phyloP scores from a whole-genome alignment of 2,797 vertebrate species.

The Rhyacichthys aspro region DNA sequence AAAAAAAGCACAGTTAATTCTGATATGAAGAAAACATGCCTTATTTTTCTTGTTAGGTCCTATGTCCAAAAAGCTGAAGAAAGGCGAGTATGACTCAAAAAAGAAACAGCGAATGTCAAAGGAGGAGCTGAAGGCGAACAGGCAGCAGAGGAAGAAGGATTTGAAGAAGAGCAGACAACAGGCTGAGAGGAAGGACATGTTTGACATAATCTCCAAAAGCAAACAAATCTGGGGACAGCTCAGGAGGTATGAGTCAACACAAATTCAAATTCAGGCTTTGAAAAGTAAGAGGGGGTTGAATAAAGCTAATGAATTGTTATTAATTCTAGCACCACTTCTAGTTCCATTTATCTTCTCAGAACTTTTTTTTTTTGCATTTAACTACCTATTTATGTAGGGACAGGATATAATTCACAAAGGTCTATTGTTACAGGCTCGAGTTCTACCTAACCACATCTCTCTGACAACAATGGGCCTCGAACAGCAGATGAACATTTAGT shows the following conservation, averaged over 20 bases:
- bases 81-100: slow-evolving; percentile 78
- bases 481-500: too few relatives aligned
- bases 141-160: slow-evolving; percentile 86
- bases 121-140: slow-evolving; percentile 84
- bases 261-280: neutral
- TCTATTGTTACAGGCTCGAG: too few relatives aligned
- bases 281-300: too few relatives aligned
- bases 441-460: too few relatives aligned
- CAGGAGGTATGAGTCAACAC: slow-evolving; percentile 54
- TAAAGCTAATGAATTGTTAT: too few relatives aligned
- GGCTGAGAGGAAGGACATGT: slow-evolving; percentile 73
- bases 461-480: too few relatives aligned
- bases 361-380: too few relatives aligned
- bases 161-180: slow-evolving; percentile 85
- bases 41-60: slow-evolving; percentile 38
- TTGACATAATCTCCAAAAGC: slow-evolving; percentile 60
- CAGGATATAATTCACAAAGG: too few relatives aligned
- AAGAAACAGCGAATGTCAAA: slow-evolving; percentile 77
- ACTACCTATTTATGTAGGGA: too few relatives aligned
- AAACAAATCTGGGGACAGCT: slow-evolving; percentile 69
- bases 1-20: neutral
- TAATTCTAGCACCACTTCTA: too few relatives aligned
- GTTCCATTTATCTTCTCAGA: too few relatives aligned
- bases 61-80: slow-evolving; percentile 84
- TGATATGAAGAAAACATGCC: neutral